Conservation (phyloP, 2,797 vertebrate species). For the Ptychobarbus kaznakovi region DNA sequence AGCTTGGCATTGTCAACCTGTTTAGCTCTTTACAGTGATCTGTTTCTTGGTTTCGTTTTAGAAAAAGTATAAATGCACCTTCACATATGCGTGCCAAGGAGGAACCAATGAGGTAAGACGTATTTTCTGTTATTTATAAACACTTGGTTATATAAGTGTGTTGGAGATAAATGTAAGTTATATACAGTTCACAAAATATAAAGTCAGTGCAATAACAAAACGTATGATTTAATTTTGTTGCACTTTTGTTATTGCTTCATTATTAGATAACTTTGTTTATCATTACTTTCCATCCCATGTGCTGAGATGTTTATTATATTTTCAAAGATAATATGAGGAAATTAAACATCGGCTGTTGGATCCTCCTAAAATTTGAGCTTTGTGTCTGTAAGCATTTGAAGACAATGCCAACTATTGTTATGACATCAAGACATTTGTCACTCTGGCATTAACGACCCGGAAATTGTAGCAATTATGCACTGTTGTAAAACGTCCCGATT, state of each 20-base stretch:
- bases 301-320: background rate
- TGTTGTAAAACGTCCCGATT: background rate
- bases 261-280: background rate
- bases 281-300: background rate
- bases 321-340: background rate
- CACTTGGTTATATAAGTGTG: background rate
- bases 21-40: background rate
- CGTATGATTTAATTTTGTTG: background rate
- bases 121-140: background rate
- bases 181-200: background rate
- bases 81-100: conserved; percentile 95
- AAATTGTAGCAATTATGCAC: background rate
- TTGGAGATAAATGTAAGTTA: background rate
- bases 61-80: conserved; percentile 84
- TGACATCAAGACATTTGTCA: background rate
- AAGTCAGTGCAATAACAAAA: background rate
- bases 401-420: background rate
- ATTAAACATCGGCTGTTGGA: background rate
- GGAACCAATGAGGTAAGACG: conserved; percentile 92
- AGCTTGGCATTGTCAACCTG: background rate
- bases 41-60: conserved; percentile 64
- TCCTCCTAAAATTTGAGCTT: background rate
- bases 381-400: background rate
- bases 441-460: background rate
- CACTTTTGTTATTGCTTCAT: background rate